Evolutionary conservation across 2,113 vertebrate genomes (phyloP), one percentile per base, ranked within the genome.

Genomic region (Hyaena hyaena): DNA sequence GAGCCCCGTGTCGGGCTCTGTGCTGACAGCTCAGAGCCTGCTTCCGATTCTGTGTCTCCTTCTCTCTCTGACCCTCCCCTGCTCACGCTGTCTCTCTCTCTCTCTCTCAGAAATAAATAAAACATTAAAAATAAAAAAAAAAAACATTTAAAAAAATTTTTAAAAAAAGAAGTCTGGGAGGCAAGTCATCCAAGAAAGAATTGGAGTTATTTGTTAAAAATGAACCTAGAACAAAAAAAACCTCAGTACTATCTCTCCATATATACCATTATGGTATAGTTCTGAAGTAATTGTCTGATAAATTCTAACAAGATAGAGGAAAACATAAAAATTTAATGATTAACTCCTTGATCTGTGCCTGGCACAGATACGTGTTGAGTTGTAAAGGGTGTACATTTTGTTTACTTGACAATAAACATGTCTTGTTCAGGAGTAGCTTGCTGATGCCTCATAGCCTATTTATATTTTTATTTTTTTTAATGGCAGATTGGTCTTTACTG

Each of bases 281-380:
- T 87, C 15, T 93, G 7, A 93, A 96, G 24, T 82, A 39, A 91
- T 91, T 94, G 92, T 93, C 53, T 61, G 95, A 55, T 80, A 97
- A 90, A 91, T 88, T 93, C 74, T 92, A 74, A 88, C 63, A 92
- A 83, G 39, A 53, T 82, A 17, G 66, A 94, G 43, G 50, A 66
- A 74, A 77, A 95, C 17, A 74, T 71, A 81, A 73, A 95, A 80
- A 96, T 93, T 90, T 69, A 45, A 45, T 80, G 87, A 91, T 6
- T 68, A 35, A 84, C 23, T 82, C 15, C 93, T 55, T 68, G 92
- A 86, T 16, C 66, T 66, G 35, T 73, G 12, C 26, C 24, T 92
- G n/a, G 17, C 12, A 50, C 50, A 50, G n/a, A 39, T 89, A 35
- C 81, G 50, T 73, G 31, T 68, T 90, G 69, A 43, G 55, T 92